Evolutionary conservation across 2,113 vertebrate genomes (phyloP), one percentile per base, ranked within the genome.

Genomic region (Plecotus auritus): DNA sequence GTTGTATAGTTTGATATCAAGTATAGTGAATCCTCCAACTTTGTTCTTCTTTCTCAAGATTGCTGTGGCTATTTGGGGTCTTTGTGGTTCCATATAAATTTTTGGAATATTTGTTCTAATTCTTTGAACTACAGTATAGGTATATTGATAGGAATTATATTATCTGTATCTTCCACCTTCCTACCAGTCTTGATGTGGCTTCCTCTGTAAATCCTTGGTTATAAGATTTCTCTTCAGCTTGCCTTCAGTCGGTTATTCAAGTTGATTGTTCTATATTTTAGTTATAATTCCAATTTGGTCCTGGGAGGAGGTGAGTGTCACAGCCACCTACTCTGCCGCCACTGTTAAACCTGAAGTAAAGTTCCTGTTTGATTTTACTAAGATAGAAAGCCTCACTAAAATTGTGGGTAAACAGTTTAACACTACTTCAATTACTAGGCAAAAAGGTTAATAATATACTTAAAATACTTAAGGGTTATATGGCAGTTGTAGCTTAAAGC

Each of bases 331-430:
- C 45, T 77, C 74, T 11, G 18, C 74, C 2, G 3, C 45, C 45
- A 22, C 45, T 76, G 28, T 76, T 47, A 76, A 76, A 47, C 28
- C 42, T 49, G 42, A 47, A 49, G 40, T 74, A 85, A 91, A 86
- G 56, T 86, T 94, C 76, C 94, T 76, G 72, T 93, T 89, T 84
- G 49, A 86, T 94, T 94, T 96, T 95, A 67, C 56, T 59, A 69
- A 91, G 59, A 69, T 51, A 81, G 5, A 11, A 69, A 91, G 61
- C 4, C 88, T 86, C 95, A 90, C 86, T 95, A 90, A 96, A 96
- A 94, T 42, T 77, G 30, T 84, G 59, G 37, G 26, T 69, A 91
- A 85, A 83, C 42, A 66, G 86, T 83, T 74, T 90, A 89, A 70
- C 84, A 94, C 70, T 37, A 54, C 59, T 92, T 72, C 26, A 66